Conservation (phyloP, 2,113 vertebrate species). For the Nematolebias whitei region DNA sequence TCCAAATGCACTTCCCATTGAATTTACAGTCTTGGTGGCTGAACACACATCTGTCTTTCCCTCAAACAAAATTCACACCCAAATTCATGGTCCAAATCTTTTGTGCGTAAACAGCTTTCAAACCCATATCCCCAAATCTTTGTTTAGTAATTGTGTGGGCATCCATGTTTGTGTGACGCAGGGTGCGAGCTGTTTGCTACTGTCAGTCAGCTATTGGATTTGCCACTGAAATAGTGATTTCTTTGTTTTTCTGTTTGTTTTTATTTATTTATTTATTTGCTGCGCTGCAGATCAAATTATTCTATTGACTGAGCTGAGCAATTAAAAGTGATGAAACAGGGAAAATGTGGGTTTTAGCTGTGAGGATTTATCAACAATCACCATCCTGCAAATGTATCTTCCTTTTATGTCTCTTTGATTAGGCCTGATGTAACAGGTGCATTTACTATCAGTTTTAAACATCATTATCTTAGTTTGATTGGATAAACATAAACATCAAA, state of each 20-base stretch:
- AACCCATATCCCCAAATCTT: conserved; percentile 47
- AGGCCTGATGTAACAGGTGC: conserved; percentile 56
- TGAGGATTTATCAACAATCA: conserved; percentile 60
- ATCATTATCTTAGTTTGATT: background rate
- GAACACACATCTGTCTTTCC: conserved; percentile 79
- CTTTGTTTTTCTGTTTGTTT: conserved; percentile 38
- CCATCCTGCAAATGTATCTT: conserved; percentile 53
- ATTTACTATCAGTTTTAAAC: conserved; percentile 7
- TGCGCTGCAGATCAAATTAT: conserved; percentile 67
- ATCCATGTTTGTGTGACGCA: conserved; percentile 34
- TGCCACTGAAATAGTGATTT: conserved; percentile 41
- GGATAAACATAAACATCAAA: background rate
- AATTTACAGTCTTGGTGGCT: conserved; percentile 74
- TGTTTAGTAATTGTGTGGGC: conserved; percentile 51
- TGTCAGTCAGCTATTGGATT: conserved; percentile 48
- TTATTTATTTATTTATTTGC: too few species aligned
- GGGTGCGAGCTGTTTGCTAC: conserved; percentile 42
- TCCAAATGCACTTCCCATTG: conserved; percentile 65
- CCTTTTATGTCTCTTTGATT: conserved; percentile 59
- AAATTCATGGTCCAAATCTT: conserved; percentile 58
- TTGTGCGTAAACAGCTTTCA: conserved; percentile 53
- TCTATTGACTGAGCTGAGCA: conserved; percentile 62
- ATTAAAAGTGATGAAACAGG: conserved; percentile 71
- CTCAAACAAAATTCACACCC: conserved; percentile 71
- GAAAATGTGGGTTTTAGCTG: conserved; percentile 69